Base-by-base conservation (phyloP, 2,888 invertebrate species). In the Coecobrya sp. region DNA sequence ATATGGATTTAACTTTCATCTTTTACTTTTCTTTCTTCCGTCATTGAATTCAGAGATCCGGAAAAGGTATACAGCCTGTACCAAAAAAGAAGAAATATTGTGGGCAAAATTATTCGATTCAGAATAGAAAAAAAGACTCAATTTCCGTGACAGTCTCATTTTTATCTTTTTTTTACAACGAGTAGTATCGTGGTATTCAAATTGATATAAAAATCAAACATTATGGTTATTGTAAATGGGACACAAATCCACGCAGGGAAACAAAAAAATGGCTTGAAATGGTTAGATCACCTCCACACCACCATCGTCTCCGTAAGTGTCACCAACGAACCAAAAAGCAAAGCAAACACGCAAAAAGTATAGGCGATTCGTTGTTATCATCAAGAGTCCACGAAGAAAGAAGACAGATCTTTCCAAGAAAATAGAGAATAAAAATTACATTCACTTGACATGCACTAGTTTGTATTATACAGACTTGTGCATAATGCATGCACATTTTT, bases 191-290 rank as follows among this genome's bases (percentile, higher is more conserved):
- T 27, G 59, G 59, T 82, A 82, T 59, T 82, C 55, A 82, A 82
- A 82, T 81, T 55, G 82, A 82, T 82, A 62, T 82, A n/a, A 52
- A 52, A 79, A 25, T 79, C 25, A 59, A 82, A 62, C 62, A 82
- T 82, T 86, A 86, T 49, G 22, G 86, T 86, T 81, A 89, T 55
- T 88, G 52, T 82, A 82, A 89, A 70, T 70, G 45, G 89, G 19
- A 89, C 30, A 49, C 22, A 79, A 79, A 55, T 55, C 13, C 79
- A 52, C n/a, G 49, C 52, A 22, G 76, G 87, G 79, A 91, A 91
- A 91, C 91, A 82, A 91, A 81, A 86, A 62, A 86, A 86, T 82
- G 91, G 91, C 65, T 22, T 65, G 90, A 86, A 91, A 91, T 91
- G 86, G 86, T 91, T 2, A 82, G 73, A 82, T 91, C 73, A 81